phyloP scores from a whole-genome alignment of 1,140 invertebrate genomes.

The Eubasilissa regina region DNA sequence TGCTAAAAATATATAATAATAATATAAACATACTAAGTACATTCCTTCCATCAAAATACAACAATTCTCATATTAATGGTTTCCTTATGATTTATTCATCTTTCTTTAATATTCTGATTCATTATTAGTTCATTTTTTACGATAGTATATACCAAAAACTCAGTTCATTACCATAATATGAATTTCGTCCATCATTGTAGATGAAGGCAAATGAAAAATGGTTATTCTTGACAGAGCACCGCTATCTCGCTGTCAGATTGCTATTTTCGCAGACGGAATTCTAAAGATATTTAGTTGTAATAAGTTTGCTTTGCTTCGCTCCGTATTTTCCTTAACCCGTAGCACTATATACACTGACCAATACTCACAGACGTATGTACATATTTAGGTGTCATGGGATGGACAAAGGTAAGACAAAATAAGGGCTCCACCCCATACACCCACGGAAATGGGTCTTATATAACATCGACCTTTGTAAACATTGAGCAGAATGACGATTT shows the following conservation, averaged over 20 bases:
- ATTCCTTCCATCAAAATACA: no score
- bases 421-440: neutral
- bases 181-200: neutral
- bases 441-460: no score
- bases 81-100: slow-evolving; percentile 34
- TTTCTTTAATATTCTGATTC: slow-evolving; percentile 26
- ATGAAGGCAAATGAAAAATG: slow-evolving; percentile 8
- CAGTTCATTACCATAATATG: neutral
- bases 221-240: slow-evolving; percentile 1
- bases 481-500: no score
- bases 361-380: slow-evolving; percentile 13
- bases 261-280: no score
- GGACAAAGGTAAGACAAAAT: slow-evolving; percentile 12
- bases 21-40: no score
- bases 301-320: no score
- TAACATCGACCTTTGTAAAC: no score
- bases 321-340: no score
- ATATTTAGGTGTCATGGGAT: slow-evolving; percentile 16
- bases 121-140: slow-evolving; percentile 32
- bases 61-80: neutral
- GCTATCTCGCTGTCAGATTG: neutral
- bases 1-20: no score
- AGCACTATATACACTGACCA: neutral
- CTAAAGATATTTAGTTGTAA: no score
- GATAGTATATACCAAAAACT: slow-evolving; percentile 10